A percentile compares a stretch with the other conserved stretches of the same genome.
These are phyloP conservation scores for Lottia scabra DNA, from an alignment of 2,888 invertebrate species.

Conservation along the genomic window DNA sequence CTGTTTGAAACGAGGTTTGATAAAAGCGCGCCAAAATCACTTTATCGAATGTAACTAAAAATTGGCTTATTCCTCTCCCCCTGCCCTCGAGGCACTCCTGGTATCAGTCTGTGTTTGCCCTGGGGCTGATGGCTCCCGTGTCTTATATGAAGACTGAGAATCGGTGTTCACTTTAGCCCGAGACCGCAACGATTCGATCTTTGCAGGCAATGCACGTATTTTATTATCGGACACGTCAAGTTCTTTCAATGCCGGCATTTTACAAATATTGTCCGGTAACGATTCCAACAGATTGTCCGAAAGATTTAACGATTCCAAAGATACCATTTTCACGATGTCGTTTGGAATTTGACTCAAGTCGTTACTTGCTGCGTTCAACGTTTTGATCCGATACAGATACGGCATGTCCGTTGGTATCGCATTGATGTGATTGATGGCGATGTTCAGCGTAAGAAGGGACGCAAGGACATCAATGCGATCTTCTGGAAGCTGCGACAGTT, in stretches of 20 bases:
- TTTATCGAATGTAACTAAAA: too few relatives aligned
- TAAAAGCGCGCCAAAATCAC: too few relatives aligned
- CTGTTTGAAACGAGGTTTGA: too few relatives aligned
- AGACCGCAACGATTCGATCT: conserved; percentile 47
- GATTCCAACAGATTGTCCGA: conserved; percentile 82
- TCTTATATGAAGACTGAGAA: conserved; percentile 57
- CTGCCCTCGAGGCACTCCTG: not conserved
- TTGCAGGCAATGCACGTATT: conserved; percentile 54
- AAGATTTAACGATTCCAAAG: conserved; percentile 81
- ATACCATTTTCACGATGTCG: conserved; percentile 63
- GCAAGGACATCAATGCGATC: conserved; percentile 81
- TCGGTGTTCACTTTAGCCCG: conserved; percentile 37
- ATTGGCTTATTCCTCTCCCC: too few relatives aligned
- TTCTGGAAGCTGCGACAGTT: conserved; percentile 56
- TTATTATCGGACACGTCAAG: conserved; percentile 64
- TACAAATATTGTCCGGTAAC: conserved; percentile 62
- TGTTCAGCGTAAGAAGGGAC: conserved; percentile 78
- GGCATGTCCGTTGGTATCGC: conserved; percentile 74
- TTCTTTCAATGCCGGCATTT: conserved; percentile 53
- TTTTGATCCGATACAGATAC: conserved; percentile 58
- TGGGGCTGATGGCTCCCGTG: conserved; percentile 52
- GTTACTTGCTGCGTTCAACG: conserved; percentile 53
- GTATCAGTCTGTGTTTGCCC: conserved; percentile 54
- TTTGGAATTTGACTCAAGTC: conserved; percentile 57
- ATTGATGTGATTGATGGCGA: conserved; percentile 83